Conservation (phyloP, 2,888 invertebrate genomes). For the Emmelina monodactyla region DNA sequence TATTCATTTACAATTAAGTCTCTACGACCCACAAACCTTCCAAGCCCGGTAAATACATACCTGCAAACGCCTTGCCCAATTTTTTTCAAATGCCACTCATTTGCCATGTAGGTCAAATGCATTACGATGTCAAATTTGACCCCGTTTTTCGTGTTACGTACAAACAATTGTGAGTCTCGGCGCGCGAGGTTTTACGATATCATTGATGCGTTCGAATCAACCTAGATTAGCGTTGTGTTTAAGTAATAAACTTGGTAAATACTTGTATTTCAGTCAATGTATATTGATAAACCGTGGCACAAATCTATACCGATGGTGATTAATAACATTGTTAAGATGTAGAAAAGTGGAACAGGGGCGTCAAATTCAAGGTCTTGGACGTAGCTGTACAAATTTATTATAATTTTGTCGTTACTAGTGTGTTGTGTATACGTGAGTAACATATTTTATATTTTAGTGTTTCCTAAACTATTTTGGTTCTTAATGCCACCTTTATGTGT, state of each 20-base stretch:
- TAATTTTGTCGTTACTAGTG: constrained; percentile 15
- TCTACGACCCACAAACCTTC: too few relatives aligned
- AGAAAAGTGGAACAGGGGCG: constrained; percentile 58
- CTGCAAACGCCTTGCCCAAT: constrained; percentile 26
- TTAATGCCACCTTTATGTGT: too few relatives aligned
- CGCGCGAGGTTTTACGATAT: constrained; percentile 7
- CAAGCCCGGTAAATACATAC: constrained; percentile 3
- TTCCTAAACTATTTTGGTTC: too few relatives aligned
- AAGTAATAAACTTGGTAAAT: background rate
- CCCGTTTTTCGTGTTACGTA: constrained; percentile 32
- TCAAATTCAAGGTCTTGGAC: constrained; percentile 48
- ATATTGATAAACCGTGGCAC: constrained; percentile 1
- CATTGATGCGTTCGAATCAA: constrained; percentile 3
- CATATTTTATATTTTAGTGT: too few relatives aligned
- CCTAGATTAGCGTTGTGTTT: constrained; percentile 1
- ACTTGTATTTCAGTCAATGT: background rate
- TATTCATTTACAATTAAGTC: too few relatives aligned
- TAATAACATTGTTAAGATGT: constrained; percentile 53
- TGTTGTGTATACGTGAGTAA: constrained; percentile 1
- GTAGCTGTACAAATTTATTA: constrained; percentile 45
- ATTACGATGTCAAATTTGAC: constrained; percentile 54
- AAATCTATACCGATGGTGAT: constrained; percentile 33
- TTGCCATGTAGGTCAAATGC: constrained; percentile 53
- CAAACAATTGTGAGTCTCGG: constrained; percentile 11
- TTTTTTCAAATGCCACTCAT: constrained; percentile 41